Conservation (phyloP, 2,113 vertebrate species). For the Laticauda laticaudata region DNA sequence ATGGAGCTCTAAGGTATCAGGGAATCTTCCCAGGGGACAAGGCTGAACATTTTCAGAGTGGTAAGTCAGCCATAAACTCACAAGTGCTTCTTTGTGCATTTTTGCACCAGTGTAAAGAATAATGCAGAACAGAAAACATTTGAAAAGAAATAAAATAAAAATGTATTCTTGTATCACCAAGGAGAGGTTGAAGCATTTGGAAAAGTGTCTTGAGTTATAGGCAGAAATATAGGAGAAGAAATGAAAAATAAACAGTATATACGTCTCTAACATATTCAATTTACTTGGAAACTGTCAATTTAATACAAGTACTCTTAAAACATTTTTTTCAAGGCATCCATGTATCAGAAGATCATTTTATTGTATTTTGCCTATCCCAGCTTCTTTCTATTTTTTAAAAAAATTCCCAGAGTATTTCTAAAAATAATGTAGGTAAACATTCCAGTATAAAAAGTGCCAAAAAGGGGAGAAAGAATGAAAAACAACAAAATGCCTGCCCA, state of each 20-base stretch:
- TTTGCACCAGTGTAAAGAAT: background rate
- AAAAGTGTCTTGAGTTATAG: background rate
- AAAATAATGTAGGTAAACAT: background rate
- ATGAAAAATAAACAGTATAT: background rate
- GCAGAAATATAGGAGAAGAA: background rate
- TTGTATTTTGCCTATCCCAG: background rate
- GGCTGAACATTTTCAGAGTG: background rate
- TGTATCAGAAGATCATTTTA: background rate
- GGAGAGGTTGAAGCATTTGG: conserved; percentile 31
- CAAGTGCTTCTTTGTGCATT: background rate
- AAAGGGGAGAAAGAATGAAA: background rate
- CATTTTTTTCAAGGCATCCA: background rate
- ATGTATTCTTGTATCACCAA: conserved; percentile 29
- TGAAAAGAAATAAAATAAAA: conserved; percentile 9
- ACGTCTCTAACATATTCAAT: background rate
- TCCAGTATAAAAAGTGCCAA: background rate
- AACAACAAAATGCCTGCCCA: background rate
- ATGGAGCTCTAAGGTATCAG: conserved; percentile 62
- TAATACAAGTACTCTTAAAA: conserved; percentile 4
- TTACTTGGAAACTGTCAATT: background rate
- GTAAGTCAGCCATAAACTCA: conserved; percentile 1
- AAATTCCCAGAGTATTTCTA: background rate
- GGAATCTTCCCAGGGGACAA: conserved; percentile 27
- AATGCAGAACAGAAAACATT: conserved; percentile 2
- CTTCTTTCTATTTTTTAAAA: background rate